Base-by-base conservation (phyloP, 2,888 invertebrate species). In the Diploptera punctata region DNA sequence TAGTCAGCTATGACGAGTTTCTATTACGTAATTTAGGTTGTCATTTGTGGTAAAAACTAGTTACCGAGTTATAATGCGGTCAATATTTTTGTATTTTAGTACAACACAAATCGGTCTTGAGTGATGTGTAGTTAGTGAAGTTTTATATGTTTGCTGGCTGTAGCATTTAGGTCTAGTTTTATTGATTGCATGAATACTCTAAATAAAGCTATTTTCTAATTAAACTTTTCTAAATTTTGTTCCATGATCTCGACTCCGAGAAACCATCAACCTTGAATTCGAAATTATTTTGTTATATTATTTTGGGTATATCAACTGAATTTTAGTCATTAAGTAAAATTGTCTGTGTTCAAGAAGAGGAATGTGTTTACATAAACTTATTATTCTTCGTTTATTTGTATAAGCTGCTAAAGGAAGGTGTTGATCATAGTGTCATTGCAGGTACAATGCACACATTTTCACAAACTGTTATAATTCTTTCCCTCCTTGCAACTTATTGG, bases 391-490 rank as follows among this genome's bases (percentile, higher is more conserved):
- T 52, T 70, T 31, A 38, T 38, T 62, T 62, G 18, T 24, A 24
- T 18, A 16, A 47, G 33, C 19, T 38, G 18, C 47, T 19, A 7
- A 47, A 47, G 31, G 7, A 29, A 57, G 49, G 21, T 67, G 18
- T 44, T 67, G 10, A 21, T 47, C 49, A 52, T 47, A 10, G 31
- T 38, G 47, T 29, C 43, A 29, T 69, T 57, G 60, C 47, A 61
- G 47, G 47, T 68, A 71, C 71, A 72, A 75, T 75, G 73, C 69
- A 73, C 57, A 71, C 67, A 71, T 49, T 71, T 52, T 57, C 38
- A 44, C 54, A 67, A 65, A 73, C 70, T 67, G 47, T 73, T 29
- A 62, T 73, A 67, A 71, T 75, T 49, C 67, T 73, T 21, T 75
- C 68, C 65, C 62, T 75, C 61, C 43, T 75, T 31, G 57, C 61